These are phyloP conservation scores for Raja brachyura DNA, from an alignment of 2,113 vertebrate genomes.

Conservation along the genomic window DNA sequence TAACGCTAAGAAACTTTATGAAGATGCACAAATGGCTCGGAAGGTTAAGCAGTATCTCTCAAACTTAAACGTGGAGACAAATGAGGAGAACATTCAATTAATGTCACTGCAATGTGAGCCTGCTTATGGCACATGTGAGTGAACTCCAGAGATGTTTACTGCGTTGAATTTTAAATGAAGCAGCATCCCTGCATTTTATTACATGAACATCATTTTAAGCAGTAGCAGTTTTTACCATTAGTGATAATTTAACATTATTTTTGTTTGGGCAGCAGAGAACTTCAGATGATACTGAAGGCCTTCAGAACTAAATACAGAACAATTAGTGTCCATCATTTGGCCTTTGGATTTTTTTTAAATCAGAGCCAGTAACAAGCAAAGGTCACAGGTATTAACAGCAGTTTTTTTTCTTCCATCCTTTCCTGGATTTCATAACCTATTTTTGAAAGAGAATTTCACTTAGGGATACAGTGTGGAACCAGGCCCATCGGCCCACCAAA, in stretches of 20 bases:
- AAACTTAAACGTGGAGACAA: conserved; percentile 77
- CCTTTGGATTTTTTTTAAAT: too few species aligned
- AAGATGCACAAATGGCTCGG: conserved; percentile 93
- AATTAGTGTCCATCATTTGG: too few species aligned
- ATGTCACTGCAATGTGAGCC: conserved; percentile 89
- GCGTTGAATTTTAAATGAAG: not conserved
- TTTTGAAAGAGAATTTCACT: not conserved
- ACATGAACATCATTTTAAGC: not conserved
- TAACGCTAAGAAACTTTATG: conserved; percentile 92
- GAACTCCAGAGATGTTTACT: not conserved
- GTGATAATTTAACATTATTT: not conserved
- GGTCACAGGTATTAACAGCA: not conserved
- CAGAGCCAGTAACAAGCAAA: not conserved
- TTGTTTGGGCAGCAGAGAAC: not conserved
- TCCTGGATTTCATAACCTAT: not conserved
- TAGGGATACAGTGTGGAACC: too few species aligned
- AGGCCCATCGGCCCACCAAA: too few species aligned
- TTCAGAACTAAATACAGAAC: not conserved
- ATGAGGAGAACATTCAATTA: conserved; percentile 85
- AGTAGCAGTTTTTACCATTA: not conserved
- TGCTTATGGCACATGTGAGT: conserved; percentile 85
- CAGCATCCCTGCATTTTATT: not conserved
- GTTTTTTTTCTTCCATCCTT: not conserved
- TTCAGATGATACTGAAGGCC: not conserved
- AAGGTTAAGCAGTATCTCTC: conserved; percentile 94